Evolutionary conservation across 2,113 vertebrate species (phyloP), one percentile per base, ranked within the genome.

Genomic region (Podilymbus podiceps): DNA sequence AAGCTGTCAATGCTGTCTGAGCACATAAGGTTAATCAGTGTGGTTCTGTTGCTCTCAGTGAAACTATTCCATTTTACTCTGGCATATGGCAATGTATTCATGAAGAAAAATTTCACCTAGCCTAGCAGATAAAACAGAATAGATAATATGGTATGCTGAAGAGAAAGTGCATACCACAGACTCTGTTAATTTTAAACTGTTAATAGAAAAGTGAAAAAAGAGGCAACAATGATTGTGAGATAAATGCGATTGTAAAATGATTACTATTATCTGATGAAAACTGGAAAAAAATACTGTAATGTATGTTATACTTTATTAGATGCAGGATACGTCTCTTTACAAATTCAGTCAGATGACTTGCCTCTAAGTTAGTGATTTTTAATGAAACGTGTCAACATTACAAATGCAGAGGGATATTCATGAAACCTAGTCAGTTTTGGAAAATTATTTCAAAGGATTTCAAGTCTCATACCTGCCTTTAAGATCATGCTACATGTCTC

Each of bases 101-200:
- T 68, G 84, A 92, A 78, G 84, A 87, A 87, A 87, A 91, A 89
- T 12, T 95, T 78, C 69, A 81, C 91, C 80, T 94, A 75, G 47
- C 49, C 30, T 64, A 60, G 84, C 49, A 94, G 89, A 95, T 96
- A 89, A 95, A 95, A 92, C 84, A 87, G 95, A 96, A 95, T 94
- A 85, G 87, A 78, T 91, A 72, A 94, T 53, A 78, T 4, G 6
- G 49, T 50, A 82, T 87, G 76, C 60, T 82, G 76, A 86, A 84
- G 84, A 75, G 79, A 49, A 94, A 82, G 88, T 38, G 24, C 33
- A 73, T 85, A 50, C 68, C 33, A 68, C 47, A 76, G 73, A 49
- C 30, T 16, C 42, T 46, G 42, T 74, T 93, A 91, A 91, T 87
- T 95, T 90, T 72, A 82, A 91, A 59, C 44, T 82, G 47, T 23